Evolutionary conservation across 2,888 invertebrate species (phyloP).

Genomic region (Agrenia bidenticulata): DNA sequence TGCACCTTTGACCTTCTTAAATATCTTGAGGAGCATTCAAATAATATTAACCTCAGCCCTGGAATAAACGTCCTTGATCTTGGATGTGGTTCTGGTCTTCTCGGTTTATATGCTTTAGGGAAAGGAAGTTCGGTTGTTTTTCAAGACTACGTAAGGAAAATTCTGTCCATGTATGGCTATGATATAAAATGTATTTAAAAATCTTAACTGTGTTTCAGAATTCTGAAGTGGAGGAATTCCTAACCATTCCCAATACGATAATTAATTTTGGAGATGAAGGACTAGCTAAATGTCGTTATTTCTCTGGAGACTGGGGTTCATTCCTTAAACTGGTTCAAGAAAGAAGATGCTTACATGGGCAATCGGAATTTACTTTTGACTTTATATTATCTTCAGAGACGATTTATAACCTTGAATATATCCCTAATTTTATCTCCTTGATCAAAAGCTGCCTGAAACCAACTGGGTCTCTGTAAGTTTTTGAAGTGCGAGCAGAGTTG

Average conservation of each 20-base stretch:
- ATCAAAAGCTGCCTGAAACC: constrained; percentile 66
- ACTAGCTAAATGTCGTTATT: constrained; percentile 59
- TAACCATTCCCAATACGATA: constrained; percentile 80
- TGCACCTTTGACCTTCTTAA: constrained; percentile 78
- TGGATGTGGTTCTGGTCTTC: constrained; percentile 87
- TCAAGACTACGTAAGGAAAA: constrained; percentile 98
- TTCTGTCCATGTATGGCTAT: too few species aligned
- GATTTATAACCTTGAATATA: constrained; percentile 80
- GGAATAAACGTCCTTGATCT: constrained; percentile 74
- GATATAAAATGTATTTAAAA: constrained; percentile 54
- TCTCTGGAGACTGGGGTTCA: constrained; percentile 73
- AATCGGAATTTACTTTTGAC: constrained; percentile 65
- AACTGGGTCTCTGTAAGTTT: constrained; percentile 68
- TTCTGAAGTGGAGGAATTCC: constrained; percentile 72
- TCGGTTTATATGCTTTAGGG: constrained; percentile 75
- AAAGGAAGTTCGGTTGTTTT: constrained; percentile 74
- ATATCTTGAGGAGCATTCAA: constrained; percentile 61
- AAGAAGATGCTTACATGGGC: not conserved
- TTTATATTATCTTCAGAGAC: constrained; percentile 89
- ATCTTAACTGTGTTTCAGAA: constrained; percentile 75
- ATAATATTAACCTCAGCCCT: not conserved
- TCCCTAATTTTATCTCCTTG: constrained; percentile 71
- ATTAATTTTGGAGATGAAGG: constrained; percentile 54
- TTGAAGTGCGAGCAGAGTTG: too few species aligned
- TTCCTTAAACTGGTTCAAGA: constrained; percentile 57